Evolutionary conservation across 2,888 invertebrate species (phyloP).

Genomic region (Eumerus sabulonum): DNA sequence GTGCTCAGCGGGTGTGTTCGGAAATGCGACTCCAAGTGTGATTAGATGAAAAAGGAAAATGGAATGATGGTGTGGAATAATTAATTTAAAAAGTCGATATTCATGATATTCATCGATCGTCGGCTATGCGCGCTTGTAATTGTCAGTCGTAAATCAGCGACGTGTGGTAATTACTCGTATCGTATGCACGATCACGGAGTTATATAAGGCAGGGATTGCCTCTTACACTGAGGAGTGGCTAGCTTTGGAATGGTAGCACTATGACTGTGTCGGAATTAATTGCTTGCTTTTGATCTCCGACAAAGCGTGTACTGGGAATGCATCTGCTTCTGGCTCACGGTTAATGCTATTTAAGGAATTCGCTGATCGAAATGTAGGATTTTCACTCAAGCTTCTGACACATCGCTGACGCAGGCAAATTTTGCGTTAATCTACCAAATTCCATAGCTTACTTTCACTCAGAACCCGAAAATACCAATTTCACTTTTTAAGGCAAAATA

Average conservation of each 20-base stretch:
- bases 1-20: constrained; percentile 16
- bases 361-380: too few species aligned
- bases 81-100: constrained; percentile 52
- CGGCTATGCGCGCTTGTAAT: constrained; percentile 47
- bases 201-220: not conserved
- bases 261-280: not conserved
- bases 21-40: constrained; percentile 4
- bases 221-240: not conserved
- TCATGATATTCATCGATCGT: constrained; percentile 55
- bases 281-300: not conserved
- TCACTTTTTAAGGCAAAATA: constrained; percentile 32
- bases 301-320: too few species aligned
- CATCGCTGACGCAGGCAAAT: constrained; percentile 31
- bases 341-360: too few species aligned
- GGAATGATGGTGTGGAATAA: constrained; percentile 44
- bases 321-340: too few species aligned
- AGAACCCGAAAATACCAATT: constrained; percentile 13
- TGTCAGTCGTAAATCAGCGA: constrained; percentile 50
- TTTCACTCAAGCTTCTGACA: constrained; percentile 2
- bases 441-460: constrained; percentile 30
- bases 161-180: not conserved
- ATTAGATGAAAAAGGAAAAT: constrained; percentile 8
- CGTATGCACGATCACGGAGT: not conserved
- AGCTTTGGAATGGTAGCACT: not conserved
- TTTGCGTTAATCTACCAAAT: constrained; percentile 16